Evolutionary conservation across 2,113 vertebrate species (phyloP), one percentile per base, ranked within the genome.

Genomic region (Stigmatopora argus): DNA sequence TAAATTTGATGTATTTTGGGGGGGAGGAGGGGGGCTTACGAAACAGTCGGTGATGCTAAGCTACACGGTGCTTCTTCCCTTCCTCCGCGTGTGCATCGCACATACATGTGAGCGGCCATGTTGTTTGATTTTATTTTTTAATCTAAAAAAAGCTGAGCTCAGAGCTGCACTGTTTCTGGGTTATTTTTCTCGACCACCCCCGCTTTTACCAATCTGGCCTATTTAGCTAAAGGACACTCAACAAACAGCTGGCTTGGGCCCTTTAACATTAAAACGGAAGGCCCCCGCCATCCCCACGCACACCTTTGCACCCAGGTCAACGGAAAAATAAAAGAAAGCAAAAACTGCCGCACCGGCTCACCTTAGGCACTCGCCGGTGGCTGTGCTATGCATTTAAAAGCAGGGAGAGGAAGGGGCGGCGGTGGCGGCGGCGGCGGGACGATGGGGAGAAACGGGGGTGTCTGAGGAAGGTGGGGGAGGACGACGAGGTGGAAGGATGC

Each of bases 321-420:
- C 45, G 1, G 15, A 48, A 48, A 53, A 53, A 52, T 19, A 19
- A n/a, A 26, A 1, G 13, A 55, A 49, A 49, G n/a, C 17, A 49
- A 58, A 18, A 19, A 61, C 19, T 58, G 66, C 58, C 46, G 67
- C 71, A 72, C 63, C 44, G 61, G 68, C 63, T 62, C 72, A 79
- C 78, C 21, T 31, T 77, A 78, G 67, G 70, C 70, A n/a, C n/a
- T n/a, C n/a, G 69, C 74, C 70, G 64, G 75, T 78, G 74, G 81
- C 84, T 84, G 34, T 18, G 83, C 72, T 69, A 79, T 88, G 90
- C 91, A 91, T 92, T 85, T 87, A 82, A 87, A 92, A 91, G 89
- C 90, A 91, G 89, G 84, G 38, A 41, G 38, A 85, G 85, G 82
- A 72, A 73, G 3, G 73, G 73, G 78, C 66, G 70, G 83, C 82